Evolutionary conservation across 2,797 vertebrate species (phyloP).

Genomic region (Podarcis siculus): DNA sequence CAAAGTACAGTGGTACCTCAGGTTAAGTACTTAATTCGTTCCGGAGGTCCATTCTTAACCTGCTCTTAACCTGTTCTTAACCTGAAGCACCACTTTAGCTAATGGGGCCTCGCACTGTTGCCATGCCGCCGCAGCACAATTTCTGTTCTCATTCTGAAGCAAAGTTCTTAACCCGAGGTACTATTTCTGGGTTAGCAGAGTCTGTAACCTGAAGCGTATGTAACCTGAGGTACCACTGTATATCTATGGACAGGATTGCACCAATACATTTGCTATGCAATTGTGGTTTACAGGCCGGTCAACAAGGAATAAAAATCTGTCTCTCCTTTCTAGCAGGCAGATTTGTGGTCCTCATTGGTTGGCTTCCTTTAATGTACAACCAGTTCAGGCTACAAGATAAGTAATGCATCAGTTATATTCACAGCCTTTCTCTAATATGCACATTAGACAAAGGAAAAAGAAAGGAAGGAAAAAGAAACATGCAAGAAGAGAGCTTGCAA

Average conservation of each 20-base stretch:
- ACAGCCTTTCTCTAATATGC: not conserved
- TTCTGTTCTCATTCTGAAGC: too few species aligned
- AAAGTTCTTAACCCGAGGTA: too few species aligned
- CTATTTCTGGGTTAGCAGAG: too few species aligned
- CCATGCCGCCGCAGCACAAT: rapidly evolving
- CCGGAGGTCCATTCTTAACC: too few species aligned
- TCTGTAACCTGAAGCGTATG: too few species aligned
- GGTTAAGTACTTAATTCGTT: too few species aligned
- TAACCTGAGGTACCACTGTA: not conserved
- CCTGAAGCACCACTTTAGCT: too few species aligned
- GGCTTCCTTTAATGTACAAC: not conserved
- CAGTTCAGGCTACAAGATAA: not conserved
- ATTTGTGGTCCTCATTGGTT: not conserved
- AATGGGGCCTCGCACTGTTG: too few species aligned
- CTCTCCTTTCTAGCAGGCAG: not conserved
- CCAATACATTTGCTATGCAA: not conserved
- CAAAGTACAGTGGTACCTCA: not conserved
- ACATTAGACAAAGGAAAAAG: not conserved
- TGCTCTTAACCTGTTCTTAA: too few species aligned
- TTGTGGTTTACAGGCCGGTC: not conserved
- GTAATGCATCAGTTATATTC: not conserved
- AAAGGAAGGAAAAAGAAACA: too few species aligned
- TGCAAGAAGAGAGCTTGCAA: not conserved
- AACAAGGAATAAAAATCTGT: not conserved
- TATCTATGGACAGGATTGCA: too few species aligned